Evolutionary conservation across 2,113 vertebrate species (phyloP).

Genomic region (Pica pica): DNA sequence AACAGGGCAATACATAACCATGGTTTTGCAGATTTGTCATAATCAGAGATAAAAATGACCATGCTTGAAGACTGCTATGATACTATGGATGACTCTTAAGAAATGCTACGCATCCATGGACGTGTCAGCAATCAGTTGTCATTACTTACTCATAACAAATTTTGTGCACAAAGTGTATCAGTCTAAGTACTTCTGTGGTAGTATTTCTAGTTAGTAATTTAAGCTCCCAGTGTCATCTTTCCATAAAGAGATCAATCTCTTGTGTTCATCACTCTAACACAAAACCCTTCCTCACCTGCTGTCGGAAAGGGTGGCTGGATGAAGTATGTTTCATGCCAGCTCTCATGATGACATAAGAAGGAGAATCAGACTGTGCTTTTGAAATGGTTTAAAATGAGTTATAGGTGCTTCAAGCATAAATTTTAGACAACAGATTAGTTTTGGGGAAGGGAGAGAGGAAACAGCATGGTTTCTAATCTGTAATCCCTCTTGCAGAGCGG

Average conservation of each 20-base stretch:
- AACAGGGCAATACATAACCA: neutral
- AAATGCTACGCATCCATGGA: neutral
- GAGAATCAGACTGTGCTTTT: neutral
- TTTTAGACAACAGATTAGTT: neutral
- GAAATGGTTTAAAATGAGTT: neutral
- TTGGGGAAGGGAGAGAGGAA: neutral
- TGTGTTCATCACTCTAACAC: neutral
- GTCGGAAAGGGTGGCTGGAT: neutral
- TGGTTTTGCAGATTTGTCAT: neutral
- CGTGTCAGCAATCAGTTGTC: neutral
- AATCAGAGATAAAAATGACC: neutral
- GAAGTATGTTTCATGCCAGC: neutral
- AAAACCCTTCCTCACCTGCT: neutral
- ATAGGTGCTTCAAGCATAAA: neutral
- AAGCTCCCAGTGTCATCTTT: neutral
- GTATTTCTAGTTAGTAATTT: neutral
- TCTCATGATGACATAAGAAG: neutral
- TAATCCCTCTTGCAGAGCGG: constrained; percentile 77
- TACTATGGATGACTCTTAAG: neutral
- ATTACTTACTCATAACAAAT: neutral
- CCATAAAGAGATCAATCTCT: neutral
- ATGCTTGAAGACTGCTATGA: accelerated
- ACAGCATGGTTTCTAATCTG: neutral
- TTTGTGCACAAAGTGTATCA: neutral
- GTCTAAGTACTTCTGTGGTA: neutral